A percentile compares a stretch with the other conserved stretches of the same genome.
phyloP scores from a whole-genome alignment of 2,113 vertebrate species.

The Ctenomys sociabilis region DNA sequence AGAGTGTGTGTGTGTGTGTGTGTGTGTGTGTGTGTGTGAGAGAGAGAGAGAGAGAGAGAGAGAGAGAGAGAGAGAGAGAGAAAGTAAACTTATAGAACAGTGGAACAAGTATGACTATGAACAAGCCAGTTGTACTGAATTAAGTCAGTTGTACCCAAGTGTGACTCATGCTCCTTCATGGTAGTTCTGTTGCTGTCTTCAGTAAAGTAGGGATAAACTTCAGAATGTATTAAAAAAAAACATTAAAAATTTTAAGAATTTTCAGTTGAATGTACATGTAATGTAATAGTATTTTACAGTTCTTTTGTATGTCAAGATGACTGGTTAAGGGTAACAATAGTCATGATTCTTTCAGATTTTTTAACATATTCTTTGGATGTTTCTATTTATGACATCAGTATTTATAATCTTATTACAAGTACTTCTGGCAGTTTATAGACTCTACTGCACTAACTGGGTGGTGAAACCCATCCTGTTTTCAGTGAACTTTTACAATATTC shows the following conservation, averaged over 20 bases:
- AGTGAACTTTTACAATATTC: background rate
- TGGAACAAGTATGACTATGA: background rate
- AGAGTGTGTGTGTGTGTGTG: too few species aligned
- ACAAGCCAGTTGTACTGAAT: too few species aligned
- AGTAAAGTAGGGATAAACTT: background rate
- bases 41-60: fast-evolving
- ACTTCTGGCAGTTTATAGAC: background rate
- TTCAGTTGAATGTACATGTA: background rate
- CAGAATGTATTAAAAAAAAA: background rate
- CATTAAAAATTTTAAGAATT: background rate
- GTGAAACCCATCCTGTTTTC: background rate
- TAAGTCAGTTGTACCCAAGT: background rate
- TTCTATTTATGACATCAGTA: constrained; percentile 10
- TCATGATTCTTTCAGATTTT: constrained; percentile 3
- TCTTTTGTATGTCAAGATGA: background rate
- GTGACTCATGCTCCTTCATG: background rate
- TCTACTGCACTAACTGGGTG: background rate
- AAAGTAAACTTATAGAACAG: background rate
- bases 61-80: background rate
- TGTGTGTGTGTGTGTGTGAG: too few species aligned
- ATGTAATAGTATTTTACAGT: constrained; percentile 33
- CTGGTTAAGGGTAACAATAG: background rate
- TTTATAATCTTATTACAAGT: background rate
- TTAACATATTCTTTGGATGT: background rate
- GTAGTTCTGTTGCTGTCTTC: background rate